A percentile compares a stretch with the other conserved stretches of the same genome.
Evolutionary conservation across 2,797 vertebrate species (phyloP).

Genomic region (Crax fasciolata): DNA sequence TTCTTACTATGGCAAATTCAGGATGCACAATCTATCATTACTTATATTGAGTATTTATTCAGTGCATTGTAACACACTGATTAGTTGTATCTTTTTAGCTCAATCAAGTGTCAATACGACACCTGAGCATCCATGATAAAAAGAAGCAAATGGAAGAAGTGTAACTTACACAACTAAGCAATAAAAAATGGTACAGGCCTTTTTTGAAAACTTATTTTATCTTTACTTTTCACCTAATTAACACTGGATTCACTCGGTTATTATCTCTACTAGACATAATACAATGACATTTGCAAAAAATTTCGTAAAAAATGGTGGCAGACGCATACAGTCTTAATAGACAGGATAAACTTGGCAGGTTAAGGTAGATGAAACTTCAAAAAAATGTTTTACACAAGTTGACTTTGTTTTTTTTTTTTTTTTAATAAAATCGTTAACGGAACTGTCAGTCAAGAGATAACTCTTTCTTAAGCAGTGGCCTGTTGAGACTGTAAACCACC

Average conservation of each 20-base stretch:
- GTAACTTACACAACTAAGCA: slow-evolving; percentile 30
- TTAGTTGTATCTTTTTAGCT: not conserved
- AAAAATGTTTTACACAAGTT: not conserved
- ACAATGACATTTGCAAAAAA: not conserved
- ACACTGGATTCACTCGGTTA: slow-evolving; percentile 1
- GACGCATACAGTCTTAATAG: not conserved
- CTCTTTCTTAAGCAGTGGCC: not conserved
- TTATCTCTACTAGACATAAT: not conserved
- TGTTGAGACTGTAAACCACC: not conserved
- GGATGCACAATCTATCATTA: not conserved
- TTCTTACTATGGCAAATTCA: not conserved
- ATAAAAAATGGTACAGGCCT: slow-evolving; percentile 25
- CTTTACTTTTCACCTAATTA: slow-evolving; percentile 24
- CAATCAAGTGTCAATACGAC: not conserved
- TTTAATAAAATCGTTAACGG: not conserved
- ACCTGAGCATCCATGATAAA: not conserved
- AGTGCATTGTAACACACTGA: not conserved
- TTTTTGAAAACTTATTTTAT: slow-evolving; percentile 11
- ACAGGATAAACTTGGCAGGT: not conserved
- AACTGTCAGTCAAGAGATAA: not conserved
- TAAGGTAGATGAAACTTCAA: not conserved
- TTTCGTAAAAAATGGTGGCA: not conserved
- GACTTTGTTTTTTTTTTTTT: not conserved
- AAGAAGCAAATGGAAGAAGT: not conserved
- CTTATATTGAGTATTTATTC: not conserved